Evolutionary conservation across 1,140 invertebrate species (phyloP).

Genomic region (Adoxophyes honmai): DNA sequence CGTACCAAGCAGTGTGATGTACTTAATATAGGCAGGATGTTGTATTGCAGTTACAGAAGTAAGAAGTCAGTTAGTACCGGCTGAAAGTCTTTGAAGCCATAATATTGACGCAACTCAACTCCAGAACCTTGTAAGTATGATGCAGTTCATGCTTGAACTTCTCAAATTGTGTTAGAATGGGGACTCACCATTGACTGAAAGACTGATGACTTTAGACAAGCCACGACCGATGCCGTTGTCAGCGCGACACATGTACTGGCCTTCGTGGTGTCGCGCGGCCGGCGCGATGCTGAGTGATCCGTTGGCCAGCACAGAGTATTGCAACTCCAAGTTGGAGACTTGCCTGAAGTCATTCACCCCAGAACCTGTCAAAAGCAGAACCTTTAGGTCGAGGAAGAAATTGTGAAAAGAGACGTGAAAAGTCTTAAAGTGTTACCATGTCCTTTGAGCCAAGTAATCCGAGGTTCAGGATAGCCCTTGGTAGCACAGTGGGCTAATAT

Average conservation of each 20-base stretch:
- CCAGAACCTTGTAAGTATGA: no score
- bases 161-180: no score
- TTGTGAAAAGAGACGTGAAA: not conserved
- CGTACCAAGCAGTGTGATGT: no score
- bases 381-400: not conserved
- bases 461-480: constrained; percentile 88
- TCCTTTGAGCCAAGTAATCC: constrained; percentile 84
- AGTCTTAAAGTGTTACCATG: constrained; percentile 62
- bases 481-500: constrained; percentile 87
- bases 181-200: constrained; percentile 85
- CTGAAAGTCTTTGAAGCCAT: no score
- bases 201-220: constrained; percentile 85
- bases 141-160: no score
- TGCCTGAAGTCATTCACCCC: constrained; percentile 79
- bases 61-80: no score
- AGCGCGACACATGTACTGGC: constrained; percentile 90
- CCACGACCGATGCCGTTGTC: constrained; percentile 90
- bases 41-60: no score
- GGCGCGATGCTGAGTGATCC: constrained; percentile 84
- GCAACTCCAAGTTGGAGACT: constrained; percentile 75
- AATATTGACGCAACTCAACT: no score
- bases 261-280: constrained; percentile 85
- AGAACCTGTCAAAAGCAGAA: constrained; percentile 35
- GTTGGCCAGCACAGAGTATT: constrained; percentile 80
- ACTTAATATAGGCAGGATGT: no score